phyloP scores from a whole-genome alignment of 2,113 vertebrate genomes.

The Arothron firmamentum region DNA sequence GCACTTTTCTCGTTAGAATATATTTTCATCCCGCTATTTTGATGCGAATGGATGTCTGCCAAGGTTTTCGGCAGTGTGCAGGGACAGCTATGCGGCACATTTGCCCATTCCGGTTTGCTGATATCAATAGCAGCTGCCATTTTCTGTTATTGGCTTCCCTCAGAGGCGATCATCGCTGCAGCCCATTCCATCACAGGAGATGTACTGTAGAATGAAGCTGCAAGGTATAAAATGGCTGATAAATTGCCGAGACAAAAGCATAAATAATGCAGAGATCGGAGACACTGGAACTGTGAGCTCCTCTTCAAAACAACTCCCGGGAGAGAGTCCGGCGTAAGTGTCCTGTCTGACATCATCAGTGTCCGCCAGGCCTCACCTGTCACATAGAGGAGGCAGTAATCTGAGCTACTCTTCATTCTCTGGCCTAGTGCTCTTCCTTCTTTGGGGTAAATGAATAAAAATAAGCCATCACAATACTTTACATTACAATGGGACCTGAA shows the following conservation, averaged over 20 bases:
- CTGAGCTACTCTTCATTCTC: conserved; percentile 14
- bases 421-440: conserved; percentile 2
- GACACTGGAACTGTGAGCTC: conserved; percentile 35
- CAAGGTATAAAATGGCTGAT: conserved; percentile 42
- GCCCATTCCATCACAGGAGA: conserved; percentile 44
- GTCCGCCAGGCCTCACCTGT: conserved; percentile 49
- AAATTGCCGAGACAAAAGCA: conserved; percentile 55
- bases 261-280: conserved; percentile 58
- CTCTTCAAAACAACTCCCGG: conserved; percentile 44
- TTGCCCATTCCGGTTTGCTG: conserved; percentile 19
- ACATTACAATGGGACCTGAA: neutral
- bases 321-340: conserved; percentile 38
- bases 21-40: conserved; percentile 32
- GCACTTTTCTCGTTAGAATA: conserved; percentile 38
- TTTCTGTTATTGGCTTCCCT: conserved; percentile 53
- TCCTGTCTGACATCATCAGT: conserved; percentile 62
- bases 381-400: conserved; percentile 15
- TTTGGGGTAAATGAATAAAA: conserved; percentile 3
- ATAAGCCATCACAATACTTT: conserved; percentile 10
- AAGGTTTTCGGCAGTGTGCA: conserved; percentile 37
- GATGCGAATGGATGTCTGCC: conserved; percentile 48
- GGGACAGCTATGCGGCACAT: conserved; percentile 35
- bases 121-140: conserved; percentile 50
- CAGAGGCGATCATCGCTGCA: conserved; percentile 40
- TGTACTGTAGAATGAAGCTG: conserved; percentile 38